Evolutionary conservation across 2,888 invertebrate species (phyloP).

Genomic region (Melinaea marsaeus): DNA sequence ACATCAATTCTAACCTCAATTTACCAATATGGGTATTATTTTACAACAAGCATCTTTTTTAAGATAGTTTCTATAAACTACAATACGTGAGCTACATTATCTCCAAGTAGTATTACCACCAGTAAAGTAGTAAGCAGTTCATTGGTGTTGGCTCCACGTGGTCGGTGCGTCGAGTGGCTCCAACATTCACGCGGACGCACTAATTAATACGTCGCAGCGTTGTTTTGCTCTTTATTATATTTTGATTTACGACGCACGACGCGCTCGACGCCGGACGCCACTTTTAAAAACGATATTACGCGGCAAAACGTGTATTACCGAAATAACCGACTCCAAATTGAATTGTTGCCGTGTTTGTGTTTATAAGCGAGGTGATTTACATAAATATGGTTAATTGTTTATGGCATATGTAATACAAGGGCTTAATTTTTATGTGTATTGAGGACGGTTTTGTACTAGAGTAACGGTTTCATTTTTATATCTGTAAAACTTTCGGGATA

Average conservation of each 20-base stretch:
- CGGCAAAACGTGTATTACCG: conserved; percentile 52
- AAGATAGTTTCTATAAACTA: too few species aligned
- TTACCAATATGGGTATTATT: too few species aligned
- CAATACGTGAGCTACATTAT: too few species aligned
- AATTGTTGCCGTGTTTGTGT: conserved; percentile 60
- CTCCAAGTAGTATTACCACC: too few species aligned
- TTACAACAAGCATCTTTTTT: too few species aligned
- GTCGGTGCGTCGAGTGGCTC: too few species aligned
- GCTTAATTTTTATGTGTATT: conserved; percentile 10
- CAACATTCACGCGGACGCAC: conserved; percentile 33
- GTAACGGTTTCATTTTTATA: conserved; percentile 3
- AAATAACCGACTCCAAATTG: conserved; percentile 61
- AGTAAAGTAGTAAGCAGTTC: too few species aligned
- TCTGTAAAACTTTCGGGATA: not conserved
- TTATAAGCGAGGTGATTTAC: conserved; percentile 53
- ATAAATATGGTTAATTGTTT: conserved; percentile 15
- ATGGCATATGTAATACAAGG: conserved; percentile 3
- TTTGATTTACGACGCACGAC: conserved; percentile 54
- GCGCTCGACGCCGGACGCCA: conserved; percentile 41
- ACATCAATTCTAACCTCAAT: too few species aligned
- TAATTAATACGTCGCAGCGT: conserved; percentile 67
- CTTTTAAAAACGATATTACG: conserved; percentile 65
- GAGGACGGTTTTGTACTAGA: conserved; percentile 12
- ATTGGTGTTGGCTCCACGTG: too few species aligned
- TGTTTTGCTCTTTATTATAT: conserved; percentile 67